A percentile compares a stretch with the other conserved stretches of the same genome.
Conservation (phyloP, 2,888 invertebrate genomes). For the Dorcus parallelipipedus region DNA sequence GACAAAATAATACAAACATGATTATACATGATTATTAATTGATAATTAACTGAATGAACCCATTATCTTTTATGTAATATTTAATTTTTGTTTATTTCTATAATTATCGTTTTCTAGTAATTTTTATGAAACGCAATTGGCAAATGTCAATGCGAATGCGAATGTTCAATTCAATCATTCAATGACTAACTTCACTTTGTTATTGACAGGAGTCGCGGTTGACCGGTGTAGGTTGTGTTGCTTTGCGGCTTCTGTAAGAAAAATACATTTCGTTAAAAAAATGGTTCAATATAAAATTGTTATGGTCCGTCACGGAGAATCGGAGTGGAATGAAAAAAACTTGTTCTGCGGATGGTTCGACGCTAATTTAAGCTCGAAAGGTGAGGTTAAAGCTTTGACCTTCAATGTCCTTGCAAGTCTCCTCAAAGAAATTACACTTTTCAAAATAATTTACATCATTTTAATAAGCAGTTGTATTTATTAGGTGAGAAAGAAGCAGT, state of each 20-base stretch:
- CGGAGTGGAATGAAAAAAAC: conserved; percentile 63
- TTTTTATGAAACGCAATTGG: no score
- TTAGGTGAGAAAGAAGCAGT: conserved; percentile 58
- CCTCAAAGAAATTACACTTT: conserved; percentile 16
- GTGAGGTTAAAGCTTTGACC: conserved; percentile 38
- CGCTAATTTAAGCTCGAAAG: conserved; percentile 58
- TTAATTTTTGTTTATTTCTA: no score
- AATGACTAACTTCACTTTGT: no score
- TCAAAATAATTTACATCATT: conserved; percentile 1
- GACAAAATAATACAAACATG: no score
- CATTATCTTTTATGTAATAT: no score
- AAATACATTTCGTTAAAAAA: conserved; percentile 2
- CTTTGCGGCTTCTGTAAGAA: neutral
- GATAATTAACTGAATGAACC: no score
- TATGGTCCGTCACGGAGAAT: conserved; percentile 65
- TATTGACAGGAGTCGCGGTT: no score
- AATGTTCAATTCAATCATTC: no score
- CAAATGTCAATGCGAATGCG: no score
- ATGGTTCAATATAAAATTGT: conserved; percentile 55
- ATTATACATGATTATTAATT: no score
- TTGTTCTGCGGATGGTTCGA: conserved; percentile 64
- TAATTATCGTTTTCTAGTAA: no score
- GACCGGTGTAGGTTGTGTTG: no score
- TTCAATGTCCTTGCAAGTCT: conserved; percentile 29
- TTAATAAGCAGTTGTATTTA: neutral